phyloP scores from a whole-genome alignment of 2,888 invertebrate species.

The Ypsolopha sequella region DNA sequence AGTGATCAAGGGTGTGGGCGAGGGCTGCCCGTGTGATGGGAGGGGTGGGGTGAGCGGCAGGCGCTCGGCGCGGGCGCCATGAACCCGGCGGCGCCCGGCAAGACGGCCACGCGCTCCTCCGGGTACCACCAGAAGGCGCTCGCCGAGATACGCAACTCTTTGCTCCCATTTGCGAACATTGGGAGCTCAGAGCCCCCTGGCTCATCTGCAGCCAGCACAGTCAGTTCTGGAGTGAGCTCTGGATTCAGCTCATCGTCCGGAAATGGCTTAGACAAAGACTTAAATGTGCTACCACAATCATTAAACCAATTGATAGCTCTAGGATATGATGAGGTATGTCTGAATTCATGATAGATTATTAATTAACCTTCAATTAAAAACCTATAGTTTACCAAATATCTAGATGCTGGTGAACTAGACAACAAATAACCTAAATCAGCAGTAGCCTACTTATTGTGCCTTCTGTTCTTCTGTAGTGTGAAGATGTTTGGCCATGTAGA shows the following conservation, averaged over 20 bases:
- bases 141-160: constrained; percentile 86
- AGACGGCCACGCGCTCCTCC: constrained; percentile 78
- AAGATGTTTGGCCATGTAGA: neutral
- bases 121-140: constrained; percentile 90
- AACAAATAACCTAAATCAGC: too few relatives aligned
- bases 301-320: constrained; percentile 76
- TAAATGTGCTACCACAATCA: constrained; percentile 74
- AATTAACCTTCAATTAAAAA: neutral
- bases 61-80: constrained; percentile 72
- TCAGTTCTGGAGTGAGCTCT: constrained; percentile 71
- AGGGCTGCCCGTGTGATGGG: constrained; percentile 56
- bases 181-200: constrained; percentile 73
- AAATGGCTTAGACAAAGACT: constrained; percentile 74
- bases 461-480: too few relatives aligned
- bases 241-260: constrained; percentile 71
- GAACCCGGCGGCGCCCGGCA: constrained; percentile 74
- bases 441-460: too few relatives aligned
- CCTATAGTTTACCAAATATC: too few relatives aligned
- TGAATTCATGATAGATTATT: neutral
- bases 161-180: constrained; percentile 84
- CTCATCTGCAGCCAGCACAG: constrained; percentile 82
- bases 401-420: too few relatives aligned
- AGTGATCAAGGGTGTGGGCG: constrained; percentile 36
- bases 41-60: constrained; percentile 65
- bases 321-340: constrained; percentile 81